Evolutionary conservation across 2,113 vertebrate genomes (phyloP).

Genomic region (Brachyistius frenatus): DNA sequence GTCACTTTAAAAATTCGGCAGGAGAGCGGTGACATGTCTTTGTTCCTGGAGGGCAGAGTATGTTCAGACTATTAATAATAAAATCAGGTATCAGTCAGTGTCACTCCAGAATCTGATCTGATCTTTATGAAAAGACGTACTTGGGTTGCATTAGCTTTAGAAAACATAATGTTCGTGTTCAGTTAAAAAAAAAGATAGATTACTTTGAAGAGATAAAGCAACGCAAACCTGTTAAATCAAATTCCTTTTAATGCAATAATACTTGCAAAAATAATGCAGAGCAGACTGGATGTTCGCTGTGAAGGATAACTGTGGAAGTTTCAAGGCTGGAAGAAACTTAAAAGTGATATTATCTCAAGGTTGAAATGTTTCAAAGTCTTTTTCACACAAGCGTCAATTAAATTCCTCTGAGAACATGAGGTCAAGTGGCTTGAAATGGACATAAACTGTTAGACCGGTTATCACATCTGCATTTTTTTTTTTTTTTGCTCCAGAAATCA

Average conservation of each 20-base stretch:
- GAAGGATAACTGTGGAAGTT: neutral
- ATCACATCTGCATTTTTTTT: no score
- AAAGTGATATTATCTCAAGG: no score
- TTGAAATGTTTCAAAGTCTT: no score
- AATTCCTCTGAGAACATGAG: no score
- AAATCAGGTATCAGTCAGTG: conserved; percentile 11
- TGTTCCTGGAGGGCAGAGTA: neutral
- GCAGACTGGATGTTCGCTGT: neutral
- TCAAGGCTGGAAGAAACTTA: neutral
- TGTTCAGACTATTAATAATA: conserved; percentile 1
- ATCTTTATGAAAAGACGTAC: neutral
- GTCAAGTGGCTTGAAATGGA: no score
- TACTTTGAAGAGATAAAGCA: neutral
- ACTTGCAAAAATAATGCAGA: neutral
- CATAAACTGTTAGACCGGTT: no score
- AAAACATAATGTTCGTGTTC: neutral
- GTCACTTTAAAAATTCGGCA: conserved; percentile 7
- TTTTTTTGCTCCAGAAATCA: no score
- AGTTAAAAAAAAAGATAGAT: neutral
- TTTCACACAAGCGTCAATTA: no score
- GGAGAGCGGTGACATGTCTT: conserved; percentile 1
- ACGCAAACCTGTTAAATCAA: no score
- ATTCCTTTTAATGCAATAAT: neutral
- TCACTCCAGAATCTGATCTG: neutral
- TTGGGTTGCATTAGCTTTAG: neutral